phyloP scores from a whole-genome alignment of 2,888 invertebrate species.

The Tolmerus cingulatus region DNA sequence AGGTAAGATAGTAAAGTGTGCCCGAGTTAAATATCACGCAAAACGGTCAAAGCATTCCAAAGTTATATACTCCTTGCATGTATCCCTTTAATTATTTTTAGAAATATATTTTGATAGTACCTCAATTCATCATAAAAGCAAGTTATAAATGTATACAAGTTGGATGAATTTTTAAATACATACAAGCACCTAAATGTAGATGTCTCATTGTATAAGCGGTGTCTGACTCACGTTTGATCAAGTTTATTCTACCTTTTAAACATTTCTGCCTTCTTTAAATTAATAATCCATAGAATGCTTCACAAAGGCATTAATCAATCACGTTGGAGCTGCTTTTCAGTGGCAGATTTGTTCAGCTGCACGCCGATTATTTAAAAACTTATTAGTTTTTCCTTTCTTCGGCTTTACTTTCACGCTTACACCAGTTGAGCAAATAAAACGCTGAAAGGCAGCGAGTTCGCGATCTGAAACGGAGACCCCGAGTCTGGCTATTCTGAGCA shows the following conservation, averaged over 20 bases:
- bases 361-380: background rate
- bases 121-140: too few species aligned
- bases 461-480: background rate
- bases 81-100: too few species aligned
- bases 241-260: background rate
- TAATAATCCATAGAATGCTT: background rate
- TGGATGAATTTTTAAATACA: too few species aligned
- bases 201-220: too few species aligned
- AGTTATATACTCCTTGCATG: too few species aligned
- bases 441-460: background rate
- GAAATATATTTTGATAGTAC: too few species aligned
- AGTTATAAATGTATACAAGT: too few species aligned
- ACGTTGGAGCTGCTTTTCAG: background rate
- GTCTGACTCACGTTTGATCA: background rate
- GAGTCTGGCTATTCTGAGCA: background rate
- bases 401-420: background rate
- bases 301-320: background rate
- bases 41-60: too few species aligned
- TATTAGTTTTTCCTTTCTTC: constrained; percentile 19
- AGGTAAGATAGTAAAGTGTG: too few species aligned
- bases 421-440: background rate
- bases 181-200: too few species aligned
- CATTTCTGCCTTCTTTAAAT: background rate
- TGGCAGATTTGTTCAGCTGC: background rate
- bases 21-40: too few species aligned